Percentiles rank a stretch among this genome's conserved stretches.
Evolutionary conservation across 2,113 vertebrate genomes (phyloP).

Genomic region (Rhinolophus ferrumequinum): DNA sequence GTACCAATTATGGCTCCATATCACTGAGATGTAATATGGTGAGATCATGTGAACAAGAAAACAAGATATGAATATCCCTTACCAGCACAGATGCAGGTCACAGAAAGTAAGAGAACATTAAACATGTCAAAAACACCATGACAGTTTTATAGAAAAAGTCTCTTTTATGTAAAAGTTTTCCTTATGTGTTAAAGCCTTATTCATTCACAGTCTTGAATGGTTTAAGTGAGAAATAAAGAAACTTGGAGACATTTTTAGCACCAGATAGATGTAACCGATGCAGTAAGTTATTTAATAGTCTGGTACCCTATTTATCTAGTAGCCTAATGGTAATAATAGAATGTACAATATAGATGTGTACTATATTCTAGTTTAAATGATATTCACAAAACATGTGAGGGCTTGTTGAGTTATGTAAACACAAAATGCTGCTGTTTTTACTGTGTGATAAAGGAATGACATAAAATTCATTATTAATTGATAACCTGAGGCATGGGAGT

Average conservation of each 20-base stretch:
- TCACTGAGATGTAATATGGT: neutral
- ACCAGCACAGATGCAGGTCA: neutral
- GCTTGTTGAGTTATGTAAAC: neutral
- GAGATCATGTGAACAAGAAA: neutral
- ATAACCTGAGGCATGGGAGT: neutral
- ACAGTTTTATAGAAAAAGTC: neutral
- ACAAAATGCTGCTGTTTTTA: neutral
- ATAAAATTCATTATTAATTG: neutral
- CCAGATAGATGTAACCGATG: neutral
- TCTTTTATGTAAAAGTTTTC: neutral
- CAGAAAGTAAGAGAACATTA: neutral
- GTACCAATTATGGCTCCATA: neutral
- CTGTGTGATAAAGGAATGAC: neutral
- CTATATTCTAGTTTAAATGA: neutral
- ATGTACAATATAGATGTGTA: neutral
- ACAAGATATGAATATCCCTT: neutral
- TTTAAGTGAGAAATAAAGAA: neutral
- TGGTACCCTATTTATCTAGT: neutral
- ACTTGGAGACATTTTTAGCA: neutral
- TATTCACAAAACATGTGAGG: neutral
- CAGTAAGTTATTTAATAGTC: neutral
- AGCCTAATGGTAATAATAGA: neutral
- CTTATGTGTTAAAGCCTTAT: neutral
- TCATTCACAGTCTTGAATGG: neutral
- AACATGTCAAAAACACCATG: neutral